Percentiles rank a stretch among this genome's conserved stretches.
Evolutionary conservation across 23 tunicate genomes (phyloP).

Genomic region (Halocynthia roretzi): DNA sequence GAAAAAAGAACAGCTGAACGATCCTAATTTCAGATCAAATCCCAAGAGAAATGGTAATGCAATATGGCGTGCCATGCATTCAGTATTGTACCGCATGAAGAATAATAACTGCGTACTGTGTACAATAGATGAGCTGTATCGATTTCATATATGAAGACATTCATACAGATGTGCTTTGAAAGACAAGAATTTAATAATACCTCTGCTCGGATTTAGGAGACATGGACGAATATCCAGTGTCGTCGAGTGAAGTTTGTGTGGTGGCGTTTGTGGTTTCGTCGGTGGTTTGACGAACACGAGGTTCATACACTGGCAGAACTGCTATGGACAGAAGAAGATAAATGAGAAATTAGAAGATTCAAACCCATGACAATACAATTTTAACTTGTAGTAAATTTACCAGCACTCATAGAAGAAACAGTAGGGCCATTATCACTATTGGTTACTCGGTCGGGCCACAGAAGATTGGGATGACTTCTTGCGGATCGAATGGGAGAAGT

Average conservation of each 20-base stretch:
- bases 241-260: conserved; percentile 43
- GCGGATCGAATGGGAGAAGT: conserved; percentile 51
- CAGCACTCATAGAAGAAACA: no score
- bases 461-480: conserved; percentile 76
- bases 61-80: no score
- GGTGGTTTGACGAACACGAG: conserved; percentile 10
- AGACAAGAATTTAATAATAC: conserved; percentile 9
- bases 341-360: neutral
- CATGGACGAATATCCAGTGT: conserved; percentile 46
- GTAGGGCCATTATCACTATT: conserved; percentile 10
- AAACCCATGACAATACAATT: no score
- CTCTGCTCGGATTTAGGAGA: conserved; percentile 64
- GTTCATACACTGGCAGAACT: neutral
- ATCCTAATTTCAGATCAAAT: no score
- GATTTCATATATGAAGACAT: no score
- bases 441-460: neutral
- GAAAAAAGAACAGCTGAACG: no score
- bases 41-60: no score
- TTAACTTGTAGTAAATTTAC: no score
- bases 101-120: no score
- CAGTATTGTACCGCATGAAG: no score
- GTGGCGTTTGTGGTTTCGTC: conserved; percentile 35
- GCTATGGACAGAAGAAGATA: neutral
- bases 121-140: no score
- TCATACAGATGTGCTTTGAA: no score